Base-by-base conservation (phyloP, 2,797 vertebrate species). In the Sebastolobus altivelis region DNA sequence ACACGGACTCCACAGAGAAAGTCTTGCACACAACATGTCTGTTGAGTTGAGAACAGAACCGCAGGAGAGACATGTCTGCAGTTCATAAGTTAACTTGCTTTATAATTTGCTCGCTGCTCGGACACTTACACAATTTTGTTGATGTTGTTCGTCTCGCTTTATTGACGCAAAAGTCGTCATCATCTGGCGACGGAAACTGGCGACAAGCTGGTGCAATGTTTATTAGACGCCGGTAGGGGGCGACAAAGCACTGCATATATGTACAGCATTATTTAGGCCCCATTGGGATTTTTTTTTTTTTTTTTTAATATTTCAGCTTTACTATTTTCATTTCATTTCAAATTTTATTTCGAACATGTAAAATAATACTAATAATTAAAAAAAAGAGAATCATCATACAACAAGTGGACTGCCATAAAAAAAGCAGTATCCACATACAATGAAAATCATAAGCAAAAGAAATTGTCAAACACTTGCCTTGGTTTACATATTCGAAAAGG, bases 51-150 rank as follows among this genome's bases (percentile, higher is more conserved):
- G 66, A 60, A 18, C 60, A 86, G 0, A 79, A 0, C 29, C 88
- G 82, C 31, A 88, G 58, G 2, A 85, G 20, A 13, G 80, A 91
- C 95, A 95, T 96, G 22, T 13, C 72, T 37, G 5, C 2, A 13
- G 2, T 4, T 10, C 2, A 12, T 3, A 12, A 18, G 16, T 12
- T 4, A 16, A 11, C n/a, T 38, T 7, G 14, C 61, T 38, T 22
- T 20, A 29, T 35, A 8, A 35, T 63, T 11, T 8, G 2, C 20
- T 62, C 61, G 14, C 43, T 8, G 6, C 11, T 43, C 29, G n/a
- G 25, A 79, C 77, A 68, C 52, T 86, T 84, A 84, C n/a, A 85
- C 74, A 89, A 87, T 9, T 5, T 20, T 13, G 6, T 43, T 33
- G n/a, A 75, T 49, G 1, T 46, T 43, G 69, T 72, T 74, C 56